Conservation (phyloP, 2,113 vertebrate genomes). For the Pituophis catenifer region DNA sequence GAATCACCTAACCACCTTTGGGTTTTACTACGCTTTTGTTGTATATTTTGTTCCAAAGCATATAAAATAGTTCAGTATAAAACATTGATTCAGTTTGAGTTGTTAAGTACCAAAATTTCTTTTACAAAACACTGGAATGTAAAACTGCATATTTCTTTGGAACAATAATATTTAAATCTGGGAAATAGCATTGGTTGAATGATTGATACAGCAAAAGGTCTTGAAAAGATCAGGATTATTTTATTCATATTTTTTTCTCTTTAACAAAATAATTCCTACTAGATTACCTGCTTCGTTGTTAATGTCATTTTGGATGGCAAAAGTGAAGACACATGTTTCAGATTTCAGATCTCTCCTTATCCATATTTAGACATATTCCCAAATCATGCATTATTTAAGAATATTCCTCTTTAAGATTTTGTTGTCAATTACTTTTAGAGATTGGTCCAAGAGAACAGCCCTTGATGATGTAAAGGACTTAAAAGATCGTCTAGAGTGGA, state of each 20-base stretch:
- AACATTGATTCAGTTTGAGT: neutral
- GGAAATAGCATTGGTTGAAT: neutral
- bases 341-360: neutral
- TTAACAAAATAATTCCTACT: neutral
- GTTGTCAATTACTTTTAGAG: neutral
- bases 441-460: neutral
- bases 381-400: neutral
- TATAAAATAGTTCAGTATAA: neutral
- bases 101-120: neutral
- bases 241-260: neutral
- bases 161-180: neutral
- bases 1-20: neutral
- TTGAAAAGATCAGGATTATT: neutral
- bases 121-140: neutral
- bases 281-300: neutral
- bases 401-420: neutral
- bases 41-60: neutral
- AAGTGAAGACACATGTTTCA: neutral
- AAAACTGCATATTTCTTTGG: neutral
- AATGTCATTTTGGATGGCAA: neutral
- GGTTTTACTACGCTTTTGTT: neutral
- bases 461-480: neutral
- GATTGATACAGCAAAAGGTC: neutral
- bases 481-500: neutral
- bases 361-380: neutral